Percentiles rank a stretch among this genome's conserved stretches.
These are phyloP conservation scores for Montipora capricornis DNA, from an alignment of 64 coral and sea anemone species.

Conservation along the genomic window DNA sequence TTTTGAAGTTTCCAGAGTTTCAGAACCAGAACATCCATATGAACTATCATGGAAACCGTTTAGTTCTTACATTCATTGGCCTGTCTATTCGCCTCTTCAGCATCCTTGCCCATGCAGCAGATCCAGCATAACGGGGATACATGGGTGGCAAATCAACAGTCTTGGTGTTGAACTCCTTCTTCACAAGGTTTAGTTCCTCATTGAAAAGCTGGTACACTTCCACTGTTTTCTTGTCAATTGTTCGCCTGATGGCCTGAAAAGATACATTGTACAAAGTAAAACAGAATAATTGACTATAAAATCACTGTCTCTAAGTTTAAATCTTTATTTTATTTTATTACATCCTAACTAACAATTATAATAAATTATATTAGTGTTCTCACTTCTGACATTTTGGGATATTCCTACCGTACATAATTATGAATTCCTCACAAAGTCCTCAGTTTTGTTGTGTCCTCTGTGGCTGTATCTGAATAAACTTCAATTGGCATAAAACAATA, in stretches of 20 bases:
- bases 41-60: too few species aligned
- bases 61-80: conserved; percentile 86
- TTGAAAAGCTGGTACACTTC: conserved; percentile 98
- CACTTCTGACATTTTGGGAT: too few species aligned
- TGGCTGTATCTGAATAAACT: too few species aligned
- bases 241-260: conserved; percentile 87
- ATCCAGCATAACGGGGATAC: conserved; percentile 94
- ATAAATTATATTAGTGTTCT: too few species aligned
- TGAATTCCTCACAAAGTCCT: too few species aligned
- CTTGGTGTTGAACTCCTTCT: conserved; percentile 99
- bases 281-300: not conserved
- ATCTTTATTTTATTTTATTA: too few species aligned
- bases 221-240: conserved; percentile 99
- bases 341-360: too few species aligned
- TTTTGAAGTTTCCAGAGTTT: too few species aligned
- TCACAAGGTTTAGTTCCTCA: conserved; percentile 97
- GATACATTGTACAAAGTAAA: not conserved
- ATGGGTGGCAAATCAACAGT: conserved; percentile 91
- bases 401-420: too few species aligned
- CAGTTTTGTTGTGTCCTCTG: too few species aligned
- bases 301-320: not conserved
- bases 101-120: conserved; percentile 91
- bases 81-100: conserved; percentile 93
- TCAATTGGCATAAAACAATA: too few species aligned
- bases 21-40: too few species aligned